phyloP scores from a whole-genome alignment of 2,113 vertebrate species.

The Ailurus styani region DNA sequence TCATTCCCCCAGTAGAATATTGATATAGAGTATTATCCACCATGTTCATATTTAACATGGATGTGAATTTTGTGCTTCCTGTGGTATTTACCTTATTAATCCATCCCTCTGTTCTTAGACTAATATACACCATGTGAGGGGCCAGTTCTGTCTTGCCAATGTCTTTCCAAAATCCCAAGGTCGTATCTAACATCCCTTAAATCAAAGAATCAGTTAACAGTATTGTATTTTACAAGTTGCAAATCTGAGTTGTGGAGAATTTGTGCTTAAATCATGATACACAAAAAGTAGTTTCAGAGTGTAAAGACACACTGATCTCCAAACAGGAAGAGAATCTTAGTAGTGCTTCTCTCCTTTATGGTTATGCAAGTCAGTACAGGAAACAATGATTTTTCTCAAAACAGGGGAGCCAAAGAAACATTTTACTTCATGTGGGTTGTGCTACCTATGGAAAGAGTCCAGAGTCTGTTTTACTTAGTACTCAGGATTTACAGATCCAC shows the following conservation, averaged over 20 bases:
- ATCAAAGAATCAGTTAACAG: neutral
- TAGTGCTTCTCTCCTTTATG: neutral
- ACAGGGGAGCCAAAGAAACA: neutral
- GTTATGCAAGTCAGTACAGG: neutral
- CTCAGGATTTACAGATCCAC: neutral
- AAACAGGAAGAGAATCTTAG: neutral
- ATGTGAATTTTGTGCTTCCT: conserved; percentile 54
- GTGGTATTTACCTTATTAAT: conserved; percentile 27
- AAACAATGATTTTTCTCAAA: neutral
- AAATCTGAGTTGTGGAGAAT: neutral
- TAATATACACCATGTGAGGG: neutral
- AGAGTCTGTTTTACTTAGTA: neutral
- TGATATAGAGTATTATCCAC: neutral
- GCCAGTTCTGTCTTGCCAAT: neutral
- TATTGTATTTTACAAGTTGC: neutral
- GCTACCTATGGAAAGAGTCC: neutral
- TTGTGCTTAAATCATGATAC: neutral
- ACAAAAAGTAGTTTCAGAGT: neutral
- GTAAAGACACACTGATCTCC: neutral
- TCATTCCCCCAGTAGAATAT: conserved; percentile 23
- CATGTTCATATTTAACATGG: conserved; percentile 24
- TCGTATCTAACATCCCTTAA: neutral
- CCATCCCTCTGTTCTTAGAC: conserved; percentile 2
- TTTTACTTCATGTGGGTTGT: neutral
- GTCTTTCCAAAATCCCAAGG: neutral